Conservation (phyloP, 2,113 vertebrate genomes). For the Sinosuthora webbiana region DNA sequence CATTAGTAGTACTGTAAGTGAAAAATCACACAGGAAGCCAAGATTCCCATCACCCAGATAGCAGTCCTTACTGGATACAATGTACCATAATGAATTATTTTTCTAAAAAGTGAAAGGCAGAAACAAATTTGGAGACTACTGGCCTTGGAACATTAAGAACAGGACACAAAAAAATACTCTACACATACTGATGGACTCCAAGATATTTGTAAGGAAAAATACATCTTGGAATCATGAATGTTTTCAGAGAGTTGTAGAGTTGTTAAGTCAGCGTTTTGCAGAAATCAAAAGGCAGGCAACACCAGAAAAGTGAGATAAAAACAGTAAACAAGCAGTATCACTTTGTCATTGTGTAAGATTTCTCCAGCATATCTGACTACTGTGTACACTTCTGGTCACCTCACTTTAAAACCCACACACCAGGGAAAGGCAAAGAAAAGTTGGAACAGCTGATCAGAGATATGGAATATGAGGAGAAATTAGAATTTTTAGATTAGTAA, state of each 20-base stretch:
- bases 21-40: background rate
- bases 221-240: background rate
- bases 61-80: background rate
- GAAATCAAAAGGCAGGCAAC: background rate
- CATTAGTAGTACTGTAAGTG: background rate
- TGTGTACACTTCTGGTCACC: fast-evolving
- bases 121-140: background rate
- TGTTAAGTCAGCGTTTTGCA: background rate
- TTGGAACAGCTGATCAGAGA: background rate
- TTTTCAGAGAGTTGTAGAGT: background rate
- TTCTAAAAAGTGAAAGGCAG: background rate
- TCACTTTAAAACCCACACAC: background rate
- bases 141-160: background rate
- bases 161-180: background rate
- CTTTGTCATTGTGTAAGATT: background rate
- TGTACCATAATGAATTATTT: background rate
- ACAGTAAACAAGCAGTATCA: background rate
- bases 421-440: background rate
- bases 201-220: background rate
- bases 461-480: background rate
- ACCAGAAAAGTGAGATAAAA: background rate
- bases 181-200: background rate
- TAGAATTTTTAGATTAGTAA: background rate
- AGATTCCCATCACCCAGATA: background rate
- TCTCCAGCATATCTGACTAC: background rate